Evolutionary conservation across 2,797 vertebrate species (phyloP), one percentile per base, ranked within the genome.

Genomic region (Pygocentrus nattereri): DNA sequence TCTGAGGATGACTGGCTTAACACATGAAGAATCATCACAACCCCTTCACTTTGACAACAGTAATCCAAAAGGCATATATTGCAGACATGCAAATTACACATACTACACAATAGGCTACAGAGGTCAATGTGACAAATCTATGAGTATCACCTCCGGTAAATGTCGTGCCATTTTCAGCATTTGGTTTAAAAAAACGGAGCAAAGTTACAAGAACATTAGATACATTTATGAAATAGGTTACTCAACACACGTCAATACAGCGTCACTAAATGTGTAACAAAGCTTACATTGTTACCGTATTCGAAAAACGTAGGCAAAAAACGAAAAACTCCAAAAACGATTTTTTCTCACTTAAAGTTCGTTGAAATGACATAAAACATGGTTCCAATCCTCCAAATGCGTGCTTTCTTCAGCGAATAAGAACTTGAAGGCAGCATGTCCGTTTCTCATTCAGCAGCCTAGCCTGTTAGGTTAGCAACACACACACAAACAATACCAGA

Each of bases 1-100:
- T 64, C 74, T 61, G 59, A 68, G 44, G 59, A 67, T 47, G 34
- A 77, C 27, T 71, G 41, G 62, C 25, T n/a, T 27, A 47, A 30
- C 41, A 19, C 56, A 68, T 61, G 49, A 41, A 25, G 70, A 47
- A 44, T 44, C 49, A 50, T 50, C 5, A 18, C 49, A 18, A 62
- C 61, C n/a, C 25, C 25, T 61, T 61, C 58, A 27, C 58, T 30
- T 12, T 12, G n/a, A 16, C 58, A 61, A 16, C 25, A 21, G n/a
- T 2, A 4, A 27, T 15, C 58, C 5, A 27, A 13, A 27, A 15
- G 8, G n/a, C 56, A 50, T 2, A 50, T 16, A 50, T 5, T 50
- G 13, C 5, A 50, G 47, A 47, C 47, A 47, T 6, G 54, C 50
- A 54, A 19, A 54, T 21, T 50, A 16, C 13, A 50, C 19, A 54